These are phyloP conservation scores for Hypanus sabinus DNA, from an alignment of 2,113 vertebrate genomes.

Conservation along the genomic window DNA sequence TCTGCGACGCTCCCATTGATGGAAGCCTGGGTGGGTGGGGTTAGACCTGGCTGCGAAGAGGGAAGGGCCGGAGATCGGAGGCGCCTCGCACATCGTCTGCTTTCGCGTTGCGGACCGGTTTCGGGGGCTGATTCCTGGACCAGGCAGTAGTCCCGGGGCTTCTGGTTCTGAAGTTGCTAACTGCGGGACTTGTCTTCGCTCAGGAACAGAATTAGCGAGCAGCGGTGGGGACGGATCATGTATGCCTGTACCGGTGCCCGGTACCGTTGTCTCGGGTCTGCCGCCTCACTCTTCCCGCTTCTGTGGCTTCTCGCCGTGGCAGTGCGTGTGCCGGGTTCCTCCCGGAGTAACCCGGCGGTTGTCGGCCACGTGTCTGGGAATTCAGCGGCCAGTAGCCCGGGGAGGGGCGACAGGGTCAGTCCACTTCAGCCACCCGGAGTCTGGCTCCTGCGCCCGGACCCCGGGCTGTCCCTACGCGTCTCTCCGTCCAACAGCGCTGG, in stretches of 20 bases:
- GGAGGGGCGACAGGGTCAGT: neutral
- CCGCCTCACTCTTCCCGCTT: neutral
- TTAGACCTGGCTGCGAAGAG: neutral
- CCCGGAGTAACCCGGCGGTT: conserved; percentile 33
- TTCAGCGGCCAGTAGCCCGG: conserved; percentile 35
- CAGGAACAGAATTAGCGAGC: too few relatives aligned
- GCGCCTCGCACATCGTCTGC: neutral
- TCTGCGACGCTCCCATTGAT: neutral
- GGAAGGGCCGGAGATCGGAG: neutral
- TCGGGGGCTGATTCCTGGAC: too few relatives aligned
- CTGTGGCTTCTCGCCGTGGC: neutral
- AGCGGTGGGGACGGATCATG: neutral
- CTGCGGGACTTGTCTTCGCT: too few relatives aligned
- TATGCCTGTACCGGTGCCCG: neutral
- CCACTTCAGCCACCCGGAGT: too few relatives aligned
- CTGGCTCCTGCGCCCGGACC: too few relatives aligned
- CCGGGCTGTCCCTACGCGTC: neutral
- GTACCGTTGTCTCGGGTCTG: neutral
- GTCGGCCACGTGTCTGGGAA: conserved; percentile 42
- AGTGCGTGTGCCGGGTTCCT: neutral
- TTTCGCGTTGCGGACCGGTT: neutral
- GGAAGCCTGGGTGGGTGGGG: neutral
- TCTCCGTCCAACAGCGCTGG: conserved; percentile 30
- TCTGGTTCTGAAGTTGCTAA: too few relatives aligned
- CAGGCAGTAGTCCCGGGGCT: too few relatives aligned